Evolutionary conservation across 1,140 invertebrate species (phyloP).

Genomic region (Paralvinella palmiformis): DNA sequence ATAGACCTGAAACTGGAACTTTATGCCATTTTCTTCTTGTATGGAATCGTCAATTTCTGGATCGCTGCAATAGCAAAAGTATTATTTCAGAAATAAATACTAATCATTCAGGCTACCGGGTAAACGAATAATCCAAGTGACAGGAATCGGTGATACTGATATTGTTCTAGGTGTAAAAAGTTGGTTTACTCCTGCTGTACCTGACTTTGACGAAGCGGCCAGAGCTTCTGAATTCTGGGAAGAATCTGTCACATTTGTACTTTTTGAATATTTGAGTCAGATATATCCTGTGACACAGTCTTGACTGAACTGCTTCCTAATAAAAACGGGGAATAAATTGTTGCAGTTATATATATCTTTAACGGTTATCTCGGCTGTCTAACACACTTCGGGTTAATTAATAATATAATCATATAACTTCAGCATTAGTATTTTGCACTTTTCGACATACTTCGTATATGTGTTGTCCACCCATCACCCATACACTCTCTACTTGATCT

Average conservation of each 20-base stretch:
- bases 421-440: too few relatives aligned
- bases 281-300: constrained; percentile 67
- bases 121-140: too few relatives aligned
- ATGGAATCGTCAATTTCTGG: neutral
- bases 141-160: too few relatives aligned
- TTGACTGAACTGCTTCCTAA: constrained; percentile 66
- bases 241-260: constrained; percentile 83
- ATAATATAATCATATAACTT: too few relatives aligned
- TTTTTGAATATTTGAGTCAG: constrained; percentile 70
- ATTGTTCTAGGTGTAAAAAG: too few relatives aligned
- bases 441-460: constrained; percentile 5
- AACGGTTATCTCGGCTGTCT: too few relatives aligned
- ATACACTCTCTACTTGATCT: constrained; percentile 5
- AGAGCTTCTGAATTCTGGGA: constrained; percentile 62
- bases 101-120: too few relatives aligned
- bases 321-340: neutral
- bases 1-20: constrained; percentile 1
- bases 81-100: neutral
- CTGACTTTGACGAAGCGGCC: constrained; percentile 5
- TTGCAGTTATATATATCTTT: too few relatives aligned
- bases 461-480: constrained; percentile 8
- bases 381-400: too few relatives aligned
- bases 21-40: constrained; percentile 1
- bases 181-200: neutral
- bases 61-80: neutral